Base-by-base conservation (phyloP, 2,113 vertebrate species). In the Lynx canadensis region DNA sequence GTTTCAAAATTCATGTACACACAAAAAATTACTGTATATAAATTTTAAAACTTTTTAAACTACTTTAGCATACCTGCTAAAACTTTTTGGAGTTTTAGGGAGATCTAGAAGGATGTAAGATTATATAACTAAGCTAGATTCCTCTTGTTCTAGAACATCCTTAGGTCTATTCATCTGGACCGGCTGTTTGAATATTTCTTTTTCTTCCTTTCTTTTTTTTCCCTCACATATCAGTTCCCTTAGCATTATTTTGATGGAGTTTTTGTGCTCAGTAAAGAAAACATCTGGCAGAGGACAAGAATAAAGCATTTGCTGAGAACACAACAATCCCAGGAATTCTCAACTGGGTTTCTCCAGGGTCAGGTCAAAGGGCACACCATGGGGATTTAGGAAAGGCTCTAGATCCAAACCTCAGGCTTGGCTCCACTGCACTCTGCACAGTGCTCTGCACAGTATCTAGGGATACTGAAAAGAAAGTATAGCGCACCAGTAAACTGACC, bases 291-390 rank as follows among this genome's bases (percentile, higher is more conserved):
- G 52, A 86, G 38, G 68, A 89, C 69, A 95, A 96, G 66, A 95
- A 92, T 86, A 96, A 96, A 96, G 60, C 50, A 60, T 71, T 52
- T 25, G 29, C 91, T 96, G 74, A 90, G 48, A 97, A 48, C 55
- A 88, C 84, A 96, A 78, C 73, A 95, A 97, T 97, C 95, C 84
- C 21, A 96, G 84, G 88, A 96, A 96, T 97, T 95, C 83, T 86
- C 87, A 48, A 89, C 45, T 92, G 73, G 66, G 74, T 93, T 93
- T 94, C 82, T 95, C 50, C 78, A 89, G 36, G 50, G 55, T 68
- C 36, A 85, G 69, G 89, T 66, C 82, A 91, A 89, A 93, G 76
- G 36, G 78, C 55, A 76, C 66, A 50, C 50, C n/a, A 16, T 3
- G 31, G 48, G 79, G 89, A 66, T n/a, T 48, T 13, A 4, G 5